Conservation (phyloP, 1,140 invertebrate genomes). For the Drosophila persimilis region DNA sequence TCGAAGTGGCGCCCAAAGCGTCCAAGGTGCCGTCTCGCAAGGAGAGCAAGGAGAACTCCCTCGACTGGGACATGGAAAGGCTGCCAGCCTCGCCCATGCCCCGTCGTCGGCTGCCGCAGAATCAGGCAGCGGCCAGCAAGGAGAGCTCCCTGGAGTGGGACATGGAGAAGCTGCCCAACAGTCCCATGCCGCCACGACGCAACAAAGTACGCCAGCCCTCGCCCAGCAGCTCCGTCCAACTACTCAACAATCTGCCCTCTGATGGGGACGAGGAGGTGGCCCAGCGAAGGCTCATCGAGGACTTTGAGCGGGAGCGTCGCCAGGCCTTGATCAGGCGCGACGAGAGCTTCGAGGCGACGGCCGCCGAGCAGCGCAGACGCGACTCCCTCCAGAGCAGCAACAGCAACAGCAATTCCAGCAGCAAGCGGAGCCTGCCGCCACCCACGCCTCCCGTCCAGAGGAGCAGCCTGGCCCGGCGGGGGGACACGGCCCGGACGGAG, state of each 20-base stretch:
- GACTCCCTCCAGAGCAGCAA: slow-evolving; percentile 70
- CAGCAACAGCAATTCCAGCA: slow-evolving; percentile 66
- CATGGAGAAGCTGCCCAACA: slow-evolving; percentile 77
- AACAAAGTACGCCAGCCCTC: slow-evolving; percentile 42
- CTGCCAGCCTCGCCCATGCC: slow-evolving; percentile 70
- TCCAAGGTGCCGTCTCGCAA: slow-evolving; percentile 14
- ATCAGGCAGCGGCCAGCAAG: slow-evolving; percentile 36
- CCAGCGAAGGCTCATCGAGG: slow-evolving; percentile 64
- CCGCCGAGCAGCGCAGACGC: slow-evolving; percentile 56
- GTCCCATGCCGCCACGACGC: slow-evolving; percentile 66
- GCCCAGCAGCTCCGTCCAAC: slow-evolving; percentile 60
- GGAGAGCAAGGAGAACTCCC: slow-evolving; percentile 65
- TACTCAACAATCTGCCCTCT: slow-evolving; percentile 61
- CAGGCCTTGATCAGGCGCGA: slow-evolving; percentile 70
- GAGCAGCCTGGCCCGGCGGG: slow-evolving; percentile 23
- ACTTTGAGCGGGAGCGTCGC: slow-evolving; percentile 71
- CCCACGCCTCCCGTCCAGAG: slow-evolving; percentile 38
- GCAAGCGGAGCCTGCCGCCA: slow-evolving; percentile 59
- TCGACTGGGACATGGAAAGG: slow-evolving; percentile 81
- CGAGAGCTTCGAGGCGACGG: slow-evolving; percentile 62
- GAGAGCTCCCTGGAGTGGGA: slow-evolving; percentile 78
- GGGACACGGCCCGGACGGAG: slow-evolving; percentile 48
- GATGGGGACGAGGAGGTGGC: slow-evolving; percentile 46
- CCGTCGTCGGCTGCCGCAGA: slow-evolving; percentile 23
- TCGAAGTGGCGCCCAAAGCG: slow-evolving; percentile 20